Evolutionary conservation across 2,888 invertebrate genomes (phyloP), one percentile per base, ranked within the genome.

Genomic region (Thecocarcelia acutangulata): DNA sequence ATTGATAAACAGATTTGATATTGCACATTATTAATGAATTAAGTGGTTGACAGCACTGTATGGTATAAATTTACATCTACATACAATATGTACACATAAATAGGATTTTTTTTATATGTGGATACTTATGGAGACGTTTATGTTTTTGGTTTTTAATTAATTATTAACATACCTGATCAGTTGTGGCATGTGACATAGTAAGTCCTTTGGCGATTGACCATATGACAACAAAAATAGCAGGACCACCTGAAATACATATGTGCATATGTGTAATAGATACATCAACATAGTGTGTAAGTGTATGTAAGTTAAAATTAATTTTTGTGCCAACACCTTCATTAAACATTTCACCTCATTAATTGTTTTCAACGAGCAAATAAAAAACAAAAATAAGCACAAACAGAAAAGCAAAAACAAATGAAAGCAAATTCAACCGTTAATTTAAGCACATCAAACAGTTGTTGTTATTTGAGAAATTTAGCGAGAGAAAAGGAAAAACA

Each of bases 181-280:
- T 75, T 75, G 74, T 86, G 68, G 83, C 84, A 75, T 87, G 87
- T 64, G 87, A 87, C 52, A 89, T 86, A 40, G 90, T 89, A 69
- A 90, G 85, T 69, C 88, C 87, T 84, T 90, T 91, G 33, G 90
- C 90, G 83, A 90, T 86, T 13, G 87, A 86, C 90, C 90, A 91
- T 74, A 87, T 86, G 52, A 89, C 85, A 77, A 90, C 89, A 79
- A 90, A 90, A 63, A 90, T 83, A 24, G 89, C 90, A 52, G 90
- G 90, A 17, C 90, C 90, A 73, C 90, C 90, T 90, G 84, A 9
- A 56, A 83, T 59, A 33, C 19, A 15, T 44, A 19, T 15, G 28
- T 44, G 33, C 33, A 69, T 24, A 17, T 44, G 21, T 56, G 24
- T 46, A 68, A 42, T 13, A 28, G 1, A n/a, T 68, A 44, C 3